Percentiles rank a stretch among this genome's conserved stretches.
Evolutionary conservation across 2,888 invertebrate species (phyloP).

Genomic region (Spisula solida): DNA sequence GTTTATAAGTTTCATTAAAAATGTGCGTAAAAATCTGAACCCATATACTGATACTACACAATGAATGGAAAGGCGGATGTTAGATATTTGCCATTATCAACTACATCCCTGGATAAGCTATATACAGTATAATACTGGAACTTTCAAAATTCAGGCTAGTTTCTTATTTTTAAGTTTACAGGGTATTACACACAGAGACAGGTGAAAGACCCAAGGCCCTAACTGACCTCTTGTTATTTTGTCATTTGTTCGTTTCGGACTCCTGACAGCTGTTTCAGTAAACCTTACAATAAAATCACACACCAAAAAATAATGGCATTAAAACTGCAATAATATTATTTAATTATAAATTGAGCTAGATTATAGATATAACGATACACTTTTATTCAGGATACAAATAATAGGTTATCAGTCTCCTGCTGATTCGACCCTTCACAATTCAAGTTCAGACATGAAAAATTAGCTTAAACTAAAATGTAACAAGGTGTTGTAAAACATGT

Average conservation of each 20-base stretch:
- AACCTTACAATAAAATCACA: no score
- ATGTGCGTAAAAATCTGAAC: neutral
- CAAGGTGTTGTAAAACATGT: no score
- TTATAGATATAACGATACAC: neutral
- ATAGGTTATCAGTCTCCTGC: neutral
- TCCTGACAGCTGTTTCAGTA: no score
- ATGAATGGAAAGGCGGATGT: no score
- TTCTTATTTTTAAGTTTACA: no score
- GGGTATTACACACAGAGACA: neutral
- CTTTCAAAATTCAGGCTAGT: no score
- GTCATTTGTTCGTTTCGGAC: no score
- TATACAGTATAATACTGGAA: no score
- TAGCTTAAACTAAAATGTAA: neutral
- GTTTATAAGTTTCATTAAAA: neutral
- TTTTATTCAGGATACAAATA: neutral
- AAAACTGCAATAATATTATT: neutral
- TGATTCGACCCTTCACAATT: neutral
- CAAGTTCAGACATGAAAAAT: neutral
- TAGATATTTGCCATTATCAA: no score
- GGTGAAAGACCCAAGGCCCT: neutral
- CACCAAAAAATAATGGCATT: no score
- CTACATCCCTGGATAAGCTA: no score
- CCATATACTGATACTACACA: no score
- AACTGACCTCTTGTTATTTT: neutral
- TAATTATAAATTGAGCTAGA: conserved; percentile 6